A percentile compares a stretch with the other conserved stretches of the same genome.
Evolutionary conservation across 2,113 vertebrate genomes (phyloP).

Genomic region (Lophura nycthemera): DNA sequence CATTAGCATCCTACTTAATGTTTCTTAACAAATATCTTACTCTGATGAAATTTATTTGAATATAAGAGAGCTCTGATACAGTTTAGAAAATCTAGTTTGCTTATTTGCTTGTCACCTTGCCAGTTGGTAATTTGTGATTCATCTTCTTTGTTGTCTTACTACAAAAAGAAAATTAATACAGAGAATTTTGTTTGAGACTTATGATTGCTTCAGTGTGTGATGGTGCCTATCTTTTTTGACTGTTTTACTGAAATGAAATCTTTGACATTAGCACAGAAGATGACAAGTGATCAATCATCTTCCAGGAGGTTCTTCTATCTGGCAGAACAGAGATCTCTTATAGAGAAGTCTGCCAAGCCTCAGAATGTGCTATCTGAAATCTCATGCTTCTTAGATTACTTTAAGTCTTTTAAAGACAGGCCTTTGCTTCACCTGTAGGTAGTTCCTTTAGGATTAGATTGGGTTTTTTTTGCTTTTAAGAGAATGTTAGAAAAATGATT

Average conservation of each 20-base stretch:
- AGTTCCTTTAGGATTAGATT: neutral
- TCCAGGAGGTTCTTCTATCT: neutral
- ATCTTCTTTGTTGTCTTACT: neutral
- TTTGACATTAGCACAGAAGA: neutral
- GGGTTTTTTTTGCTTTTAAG: neutral
- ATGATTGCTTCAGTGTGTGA: neutral
- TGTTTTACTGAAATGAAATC: neutral
- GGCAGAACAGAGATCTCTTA: neutral
- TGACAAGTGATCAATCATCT: neutral
- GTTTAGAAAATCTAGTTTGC: neutral
- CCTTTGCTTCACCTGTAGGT: neutral
- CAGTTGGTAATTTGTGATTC: neutral
- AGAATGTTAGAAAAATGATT: neutral
- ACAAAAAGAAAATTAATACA: neutral
- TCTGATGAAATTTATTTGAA: neutral
- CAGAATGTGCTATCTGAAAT: neutral
- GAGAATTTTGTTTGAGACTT: neutral
- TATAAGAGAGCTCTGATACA: neutral
- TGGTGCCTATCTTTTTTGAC: neutral
- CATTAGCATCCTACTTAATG: neutral
- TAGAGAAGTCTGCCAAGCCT: neutral
- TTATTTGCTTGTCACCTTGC: neutral
- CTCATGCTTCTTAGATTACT: neutral
- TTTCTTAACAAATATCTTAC: neutral
- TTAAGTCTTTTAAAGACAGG: neutral